These are phyloP conservation scores for Muscicapa striata DNA, from an alignment of 2,797 vertebrate species.

Conservation along the genomic window DNA sequence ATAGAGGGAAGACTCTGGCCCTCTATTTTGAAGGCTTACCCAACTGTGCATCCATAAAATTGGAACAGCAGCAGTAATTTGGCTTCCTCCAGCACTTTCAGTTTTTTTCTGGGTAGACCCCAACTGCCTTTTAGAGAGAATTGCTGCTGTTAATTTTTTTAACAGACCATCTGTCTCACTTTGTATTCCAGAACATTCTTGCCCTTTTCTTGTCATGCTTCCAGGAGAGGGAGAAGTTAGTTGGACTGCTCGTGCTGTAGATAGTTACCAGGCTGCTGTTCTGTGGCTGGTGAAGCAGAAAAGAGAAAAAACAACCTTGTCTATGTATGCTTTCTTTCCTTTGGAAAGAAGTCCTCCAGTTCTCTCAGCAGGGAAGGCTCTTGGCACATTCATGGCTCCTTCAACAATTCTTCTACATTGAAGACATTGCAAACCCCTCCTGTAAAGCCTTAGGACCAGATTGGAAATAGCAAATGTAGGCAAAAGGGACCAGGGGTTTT, in stretches of 20 bases:
- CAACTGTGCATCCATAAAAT: background rate
- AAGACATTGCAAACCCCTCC: background rate
- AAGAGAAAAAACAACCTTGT: background rate
- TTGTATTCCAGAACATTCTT: conserved; percentile 27
- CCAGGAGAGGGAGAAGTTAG: conserved; percentile 12
- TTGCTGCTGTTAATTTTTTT: background rate
- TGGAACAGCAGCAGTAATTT: conserved; percentile 19
- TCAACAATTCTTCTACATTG: background rate
- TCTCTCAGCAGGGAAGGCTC: background rate
- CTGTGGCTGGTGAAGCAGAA: background rate
- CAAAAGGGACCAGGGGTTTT: rapidly evolving
- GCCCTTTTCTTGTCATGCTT: background rate
- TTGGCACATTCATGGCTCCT: background rate
- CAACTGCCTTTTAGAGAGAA: background rate
- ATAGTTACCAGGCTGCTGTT: background rate
- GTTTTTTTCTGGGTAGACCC: background rate
- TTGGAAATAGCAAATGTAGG: background rate
- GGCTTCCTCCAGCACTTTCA: background rate
- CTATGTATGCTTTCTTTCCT: rapidly evolving
- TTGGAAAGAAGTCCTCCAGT: background rate
- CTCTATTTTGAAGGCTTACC: background rate
- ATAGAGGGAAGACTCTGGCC: background rate
- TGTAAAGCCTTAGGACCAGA: background rate
- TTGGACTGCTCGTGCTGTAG: background rate
- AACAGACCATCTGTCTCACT: conserved; percentile 11